Evolutionary conservation across 2,888 invertebrate genomes (phyloP).

Genomic region (Meganola albula): DNA sequence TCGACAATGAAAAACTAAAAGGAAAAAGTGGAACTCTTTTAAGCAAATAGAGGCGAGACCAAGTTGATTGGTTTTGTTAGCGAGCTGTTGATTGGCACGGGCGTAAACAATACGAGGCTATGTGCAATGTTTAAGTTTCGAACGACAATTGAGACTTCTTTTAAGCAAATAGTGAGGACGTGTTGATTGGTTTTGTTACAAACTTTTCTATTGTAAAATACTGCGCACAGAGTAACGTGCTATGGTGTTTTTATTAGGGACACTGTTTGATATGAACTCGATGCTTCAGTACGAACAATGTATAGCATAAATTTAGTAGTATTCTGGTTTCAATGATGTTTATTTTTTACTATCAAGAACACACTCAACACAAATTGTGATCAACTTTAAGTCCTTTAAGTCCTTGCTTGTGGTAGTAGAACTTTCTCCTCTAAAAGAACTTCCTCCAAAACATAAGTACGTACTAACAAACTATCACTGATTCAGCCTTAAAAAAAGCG

Average conservation of each 20-base stretch:
- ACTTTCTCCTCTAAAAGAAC: too few relatives aligned
- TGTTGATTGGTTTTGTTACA: slow-evolving; percentile 48
- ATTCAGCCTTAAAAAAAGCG: too few relatives aligned
- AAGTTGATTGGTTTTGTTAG: slow-evolving; percentile 79
- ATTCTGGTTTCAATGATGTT: slow-evolving; percentile 34
- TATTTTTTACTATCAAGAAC: slow-evolving; percentile 31
- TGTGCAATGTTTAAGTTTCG: slow-evolving; percentile 68
- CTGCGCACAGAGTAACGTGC: slow-evolving; percentile 19
- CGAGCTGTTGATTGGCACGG: slow-evolving; percentile 74
- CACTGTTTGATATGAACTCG: slow-evolving; percentile 17
- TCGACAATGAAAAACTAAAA: slow-evolving; percentile 71
- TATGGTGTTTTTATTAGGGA: slow-evolving; percentile 27
- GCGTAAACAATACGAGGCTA: slow-evolving; percentile 75
- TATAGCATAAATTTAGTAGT: slow-evolving; percentile 35
- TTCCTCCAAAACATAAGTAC: too few relatives aligned
- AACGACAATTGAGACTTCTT: slow-evolving; percentile 69
- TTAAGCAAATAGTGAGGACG: slow-evolving; percentile 47
- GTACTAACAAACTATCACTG: too few relatives aligned
- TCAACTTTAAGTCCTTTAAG: too few relatives aligned
- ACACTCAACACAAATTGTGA: too few relatives aligned
- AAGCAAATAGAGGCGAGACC: slow-evolving; percentile 78
- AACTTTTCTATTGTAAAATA: slow-evolving; percentile 34
- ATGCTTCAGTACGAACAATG: slow-evolving; percentile 42
- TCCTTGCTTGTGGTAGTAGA: too few relatives aligned
- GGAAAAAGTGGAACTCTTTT: slow-evolving; percentile 70